Base-by-base conservation (phyloP, 2,113 vertebrate genomes). In the Colinus virginianus region DNA sequence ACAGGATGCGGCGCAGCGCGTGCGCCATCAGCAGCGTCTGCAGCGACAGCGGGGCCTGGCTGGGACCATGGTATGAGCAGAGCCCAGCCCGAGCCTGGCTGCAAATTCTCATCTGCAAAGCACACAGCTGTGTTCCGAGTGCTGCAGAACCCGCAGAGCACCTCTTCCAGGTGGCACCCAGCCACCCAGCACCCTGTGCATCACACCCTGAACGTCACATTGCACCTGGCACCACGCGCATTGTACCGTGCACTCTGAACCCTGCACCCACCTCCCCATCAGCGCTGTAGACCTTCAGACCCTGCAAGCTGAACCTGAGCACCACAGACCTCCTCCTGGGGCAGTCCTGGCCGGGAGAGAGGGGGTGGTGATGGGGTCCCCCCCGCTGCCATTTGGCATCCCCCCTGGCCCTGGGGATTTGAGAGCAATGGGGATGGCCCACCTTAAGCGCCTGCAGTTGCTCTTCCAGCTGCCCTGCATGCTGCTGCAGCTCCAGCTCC, bases 1-100 rank as follows among this genome's bases (percentile, higher is more conserved):
- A 98, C 6, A 98, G 98, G 75, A 99, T 97, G 34, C 99, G 97
- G 25, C 96, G 97, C 45, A 99, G 97, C 2, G 98, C 99, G 0
- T 99, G 99, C 0, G 99, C 99, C 99, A 99, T 99, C 83, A 99
- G 98, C 63, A 99, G 98, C 0, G 95, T 98, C 99, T 99, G 97
- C 1, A 45, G 56, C 51, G 32, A 67, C 9, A 13, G 25, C 16
- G 20, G 8, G 17, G 5, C 15, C 8, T 70, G 62, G 56, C 20
- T 4, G 38, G 36, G 28, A 36, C 17, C 4, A 3, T 38, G 45
- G 36, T 23, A 26, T 51, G 10, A 13, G 42, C 9, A 4, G 1
- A 9, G 30, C 20, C 13, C 17, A 25, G 42, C 22, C 45, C 40
- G 2, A 30, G 32, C 32, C 46, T 4, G 0, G 15, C 36, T 46